These are phyloP conservation scores for Iguana delicatissima DNA, from an alignment of 2,797 vertebrate species.

Conservation along the genomic window DNA sequence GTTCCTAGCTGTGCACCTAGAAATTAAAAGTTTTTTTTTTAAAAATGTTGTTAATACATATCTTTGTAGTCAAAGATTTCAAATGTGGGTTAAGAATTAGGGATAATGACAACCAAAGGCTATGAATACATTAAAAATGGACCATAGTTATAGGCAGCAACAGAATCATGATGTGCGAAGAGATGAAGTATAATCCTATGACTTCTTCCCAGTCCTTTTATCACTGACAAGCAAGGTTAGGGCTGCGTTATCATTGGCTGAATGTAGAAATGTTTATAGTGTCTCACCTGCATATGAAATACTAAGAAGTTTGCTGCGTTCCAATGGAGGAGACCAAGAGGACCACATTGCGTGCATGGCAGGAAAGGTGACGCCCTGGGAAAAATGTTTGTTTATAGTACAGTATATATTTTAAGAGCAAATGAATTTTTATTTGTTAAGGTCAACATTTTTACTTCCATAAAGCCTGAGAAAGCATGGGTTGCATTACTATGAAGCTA, in stretches of 20 bases:
- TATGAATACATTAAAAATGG: neutral
- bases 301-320: conserved; percentile 95
- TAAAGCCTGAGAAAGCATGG: conserved; percentile 11
- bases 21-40: conserved; percentile 53
- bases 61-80: neutral
- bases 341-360: conserved; percentile 99
- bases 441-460: conserved; percentile 1
- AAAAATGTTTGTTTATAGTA: conserved; percentile 55
- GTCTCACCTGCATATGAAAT: conserved; percentile 93
- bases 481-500: conserved; percentile 4
- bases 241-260: neutral
- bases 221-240: neutral
- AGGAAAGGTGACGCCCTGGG: conserved; percentile 95
- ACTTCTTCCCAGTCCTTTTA: neutral
- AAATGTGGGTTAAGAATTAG: neutral
- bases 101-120: neutral
- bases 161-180: neutral
- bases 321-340: conserved; percentile 95
- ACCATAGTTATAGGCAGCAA: neutral
- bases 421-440: conserved; percentile 3
- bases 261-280: conserved; percentile 43
- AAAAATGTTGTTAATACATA: conserved; percentile 8
- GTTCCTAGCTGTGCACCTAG: conserved; percentile 95
- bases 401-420: conserved; percentile 33
- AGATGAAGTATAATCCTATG: neutral